These are phyloP conservation scores for Platycercus adscitus DNA, from an alignment of 2,113 vertebrate species.

Conservation along the genomic window DNA sequence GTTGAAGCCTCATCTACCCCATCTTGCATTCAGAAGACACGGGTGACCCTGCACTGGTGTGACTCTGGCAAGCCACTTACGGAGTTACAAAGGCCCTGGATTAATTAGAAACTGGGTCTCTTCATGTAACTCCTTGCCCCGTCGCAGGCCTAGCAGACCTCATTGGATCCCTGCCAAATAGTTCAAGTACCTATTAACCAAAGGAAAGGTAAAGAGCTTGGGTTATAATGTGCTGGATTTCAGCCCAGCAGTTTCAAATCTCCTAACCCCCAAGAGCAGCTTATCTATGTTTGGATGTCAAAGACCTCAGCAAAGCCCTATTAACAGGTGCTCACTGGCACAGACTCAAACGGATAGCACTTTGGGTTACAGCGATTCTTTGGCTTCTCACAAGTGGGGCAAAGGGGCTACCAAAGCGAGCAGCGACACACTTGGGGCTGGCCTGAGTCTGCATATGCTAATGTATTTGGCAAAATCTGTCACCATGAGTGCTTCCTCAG, in stretches of 20 bases:
- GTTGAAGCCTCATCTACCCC: neutral
- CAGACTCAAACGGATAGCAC: neutral
- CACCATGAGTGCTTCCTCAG: neutral
- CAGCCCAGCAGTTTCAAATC: constrained; percentile 40
- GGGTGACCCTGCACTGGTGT: accelerated
- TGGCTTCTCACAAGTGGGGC: neutral
- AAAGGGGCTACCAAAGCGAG: neutral
- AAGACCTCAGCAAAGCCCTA: constrained; percentile 26
- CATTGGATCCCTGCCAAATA: constrained; percentile 51
- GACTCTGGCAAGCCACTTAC: constrained; percentile 13
- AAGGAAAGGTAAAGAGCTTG: constrained; percentile 63
- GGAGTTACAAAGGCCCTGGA: neutral
- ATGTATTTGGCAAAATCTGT: neutral
- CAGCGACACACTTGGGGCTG: neutral
- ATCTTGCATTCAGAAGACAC: accelerated
- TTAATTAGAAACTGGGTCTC: constrained; percentile 48
- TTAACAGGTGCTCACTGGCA: neutral
- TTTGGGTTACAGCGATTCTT: neutral
- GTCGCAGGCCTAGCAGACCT: neutral
- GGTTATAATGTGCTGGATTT: constrained; percentile 1
- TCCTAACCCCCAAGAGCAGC: constrained; percentile 21
- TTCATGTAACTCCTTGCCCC: neutral
- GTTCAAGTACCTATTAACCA: constrained; percentile 68
- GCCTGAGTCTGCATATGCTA: neutral
- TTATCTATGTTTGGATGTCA: constrained; percentile 45